Base-by-base conservation (phyloP, 2,888 invertebrate genomes). In the Flexamia atlantica region DNA sequence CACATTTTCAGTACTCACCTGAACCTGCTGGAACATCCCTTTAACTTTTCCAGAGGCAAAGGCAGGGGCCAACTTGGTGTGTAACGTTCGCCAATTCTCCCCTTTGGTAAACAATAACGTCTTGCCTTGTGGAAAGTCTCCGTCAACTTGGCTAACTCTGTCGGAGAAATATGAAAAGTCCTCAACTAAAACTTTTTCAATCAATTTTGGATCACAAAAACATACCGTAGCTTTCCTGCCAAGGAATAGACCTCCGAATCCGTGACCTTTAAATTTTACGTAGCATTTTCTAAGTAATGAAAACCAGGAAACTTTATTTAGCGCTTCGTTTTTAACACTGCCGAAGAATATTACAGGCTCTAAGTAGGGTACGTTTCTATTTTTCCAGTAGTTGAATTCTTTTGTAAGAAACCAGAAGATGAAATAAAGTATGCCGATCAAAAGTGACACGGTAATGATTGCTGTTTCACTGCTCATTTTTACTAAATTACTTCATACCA, bases 341-440 rank as follows among this genome's bases (percentile, higher is more conserved):
- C 79, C 79, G 20, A 79, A 32, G 36, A 57, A 28, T 9, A 50
- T 12, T 10, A 10, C 10, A n/a, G 79, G 79, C 57, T 79, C 50
- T 14, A 79, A n/a, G 25, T 25, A 79, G 0, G 57, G 79, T 5
- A 79, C 79, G 5, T 50, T 50, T 20, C 36, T 30, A 12, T 79
- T 17, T 28, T 57, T 36, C 79, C 79, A 79, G 23, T 79, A 79
- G 20, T 57, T 36, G 25, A 32, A 79, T 3, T 79, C 20, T 36
- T 57, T 79, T n/a, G 79, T 79, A 12, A 36, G 57, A 36, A 50
- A 79, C 79, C 79, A 79, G 17, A 57, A 79, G 9, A 76, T 10
- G 4, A 53, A 53, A 53, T 53, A 53, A 2, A 53, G 20, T 9
- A 53, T 3, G 5, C 20, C 23, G 3, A 53, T 53, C 10, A 23